Evolutionary conservation across 37 sponge, comb jelly and placozoan genomes (phyloP), one percentile per base, ranked within the genome.

Genomic region (Aplysina aerophoba): DNA sequence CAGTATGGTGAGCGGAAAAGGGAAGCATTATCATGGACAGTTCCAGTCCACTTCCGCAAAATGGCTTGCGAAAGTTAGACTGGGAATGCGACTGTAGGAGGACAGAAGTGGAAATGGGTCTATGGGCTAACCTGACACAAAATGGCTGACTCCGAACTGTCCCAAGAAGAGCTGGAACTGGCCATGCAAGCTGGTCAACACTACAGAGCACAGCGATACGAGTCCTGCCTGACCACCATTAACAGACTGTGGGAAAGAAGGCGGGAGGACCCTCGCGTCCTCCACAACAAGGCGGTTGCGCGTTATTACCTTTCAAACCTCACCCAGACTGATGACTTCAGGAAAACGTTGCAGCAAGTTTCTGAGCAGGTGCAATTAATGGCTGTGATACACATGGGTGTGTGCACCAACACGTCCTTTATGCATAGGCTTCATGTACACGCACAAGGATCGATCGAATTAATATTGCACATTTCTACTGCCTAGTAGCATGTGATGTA

Each of bases 321-420:
- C 19, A 96, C 96, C 5, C 85, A 83, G n/a, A 93, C 94, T 4
- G 96, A 96, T 56, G 96, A 93, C 21, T 96, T 96, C 61, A 86
- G 90, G 60, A 88, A 85, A 65, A 84, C 59, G 14, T 81, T 96
- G 14, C 85, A 89, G 30, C 33, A 86, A 33, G 86, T 96, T 59
- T 85, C 73, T 24, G 61, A 82, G 19, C 95, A 92, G 87, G 93
- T 94, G 37, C 13, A 85, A 59, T 40, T 17, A 25, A 8, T 8
- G 8, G 50, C 50, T n/a, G n/a, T n/a, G n/a, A n/a, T n/a, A n/a
- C n/a, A n/a, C n/a, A n/a, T n/a, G n/a, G n/a, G n/a, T n/a, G n/a
- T n/a, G n/a, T n/a, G n/a, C n/a, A n/a, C n/a, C n/a, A n/a, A n/a
- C n/a, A n/a, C n/a, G n/a, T n/a, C n/a, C n/a, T n/a, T n/a, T n/a